phyloP scores from a whole-genome alignment of 1,140 invertebrate species.

The Mya arenaria region DNA sequence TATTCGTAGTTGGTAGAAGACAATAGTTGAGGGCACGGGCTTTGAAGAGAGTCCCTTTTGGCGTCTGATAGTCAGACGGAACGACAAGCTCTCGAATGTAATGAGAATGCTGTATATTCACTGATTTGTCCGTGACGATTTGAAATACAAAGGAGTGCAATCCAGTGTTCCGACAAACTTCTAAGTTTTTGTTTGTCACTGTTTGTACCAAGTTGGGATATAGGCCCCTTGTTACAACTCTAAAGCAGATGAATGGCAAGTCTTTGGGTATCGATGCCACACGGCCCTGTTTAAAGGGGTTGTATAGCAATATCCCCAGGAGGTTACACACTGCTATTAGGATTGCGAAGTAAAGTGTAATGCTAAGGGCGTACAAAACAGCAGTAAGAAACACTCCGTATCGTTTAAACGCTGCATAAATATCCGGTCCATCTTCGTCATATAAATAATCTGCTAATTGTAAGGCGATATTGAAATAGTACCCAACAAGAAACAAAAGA shows the following conservation, averaged over 20 bases:
- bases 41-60: conserved; percentile 96
- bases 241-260: conserved; percentile 97
- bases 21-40: conserved; percentile 97
- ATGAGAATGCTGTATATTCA: conserved; percentile 86
- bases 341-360: too few relatives aligned
- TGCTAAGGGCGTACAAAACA: too few relatives aligned
- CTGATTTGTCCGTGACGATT: conserved; percentile 95
- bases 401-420: too few relatives aligned
- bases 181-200: conserved; percentile 94
- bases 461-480: too few relatives aligned
- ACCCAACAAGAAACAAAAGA: too few relatives aligned
- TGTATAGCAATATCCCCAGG: too few relatives aligned
- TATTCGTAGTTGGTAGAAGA: conserved; percentile 92
- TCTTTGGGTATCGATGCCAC: too few relatives aligned
- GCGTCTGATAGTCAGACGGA: conserved; percentile 91
- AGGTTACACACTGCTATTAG: too few relatives aligned
- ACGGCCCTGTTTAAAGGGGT: too few relatives aligned
- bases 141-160: conserved; percentile 98
- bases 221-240: conserved; percentile 96
- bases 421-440: too few relatives aligned
- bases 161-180: conserved; percentile 93
- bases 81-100: conserved; percentile 92
- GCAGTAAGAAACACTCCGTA: too few relatives aligned
- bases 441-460: too few relatives aligned
- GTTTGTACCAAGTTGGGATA: conserved; percentile 93